Percentiles rank a stretch among this genome's conserved stretches.
Evolutionary conservation across 2,888 invertebrate species (phyloP).

Genomic region (Platycnemis pennipes): DNA sequence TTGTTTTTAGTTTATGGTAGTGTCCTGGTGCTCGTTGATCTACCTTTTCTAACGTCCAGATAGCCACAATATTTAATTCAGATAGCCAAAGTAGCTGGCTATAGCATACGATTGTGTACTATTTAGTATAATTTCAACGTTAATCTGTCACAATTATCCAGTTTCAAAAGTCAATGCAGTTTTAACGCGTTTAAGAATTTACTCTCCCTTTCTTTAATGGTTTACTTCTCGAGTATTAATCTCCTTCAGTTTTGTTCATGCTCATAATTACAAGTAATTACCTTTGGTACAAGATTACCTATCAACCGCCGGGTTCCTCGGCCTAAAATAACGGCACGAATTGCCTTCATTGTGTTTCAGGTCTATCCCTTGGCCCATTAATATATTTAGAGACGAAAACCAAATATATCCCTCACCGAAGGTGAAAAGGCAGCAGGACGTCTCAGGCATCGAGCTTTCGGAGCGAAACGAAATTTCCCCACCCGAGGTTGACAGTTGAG

Average conservation of each 20-base stretch:
- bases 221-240: background rate
- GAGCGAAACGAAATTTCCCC: conserved; percentile 50
- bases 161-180: too few species aligned
- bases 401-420: conserved; percentile 56
- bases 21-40: too few species aligned
- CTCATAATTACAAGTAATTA: background rate
- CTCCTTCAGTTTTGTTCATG: background rate
- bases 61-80: too few species aligned
- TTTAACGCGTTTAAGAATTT: too few species aligned
- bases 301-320: background rate
- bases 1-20: too few species aligned
- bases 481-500: conserved; percentile 57
- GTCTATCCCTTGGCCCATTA: background rate
- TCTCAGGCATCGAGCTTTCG: conserved; percentile 35
- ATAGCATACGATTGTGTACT: too few species aligned
- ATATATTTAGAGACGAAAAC: conserved; percentile 51
- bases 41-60: too few species aligned
- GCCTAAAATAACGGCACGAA: background rate
- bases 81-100: too few species aligned
- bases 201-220: too few species aligned
- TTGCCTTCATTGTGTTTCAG: background rate
- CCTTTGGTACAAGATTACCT: background rate
- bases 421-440: background rate
- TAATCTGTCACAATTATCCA: too few species aligned
- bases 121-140: too few species aligned